Conservation (phyloP, 2,888 invertebrate species). For the Trachelus troglodyta region DNA sequence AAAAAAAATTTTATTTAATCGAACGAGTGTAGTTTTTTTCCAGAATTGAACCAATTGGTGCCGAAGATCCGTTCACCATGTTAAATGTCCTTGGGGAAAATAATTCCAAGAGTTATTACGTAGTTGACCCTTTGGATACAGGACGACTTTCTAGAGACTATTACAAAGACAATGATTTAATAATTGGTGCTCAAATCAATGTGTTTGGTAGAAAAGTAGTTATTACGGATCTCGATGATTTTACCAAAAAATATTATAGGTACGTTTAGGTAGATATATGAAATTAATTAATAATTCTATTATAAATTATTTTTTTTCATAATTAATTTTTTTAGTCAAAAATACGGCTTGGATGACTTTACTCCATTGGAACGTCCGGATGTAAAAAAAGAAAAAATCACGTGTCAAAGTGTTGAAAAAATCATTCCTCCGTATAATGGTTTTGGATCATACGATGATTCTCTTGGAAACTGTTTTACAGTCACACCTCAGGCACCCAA, state of each 20-base stretch:
- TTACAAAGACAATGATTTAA: slow-evolving; percentile 80
- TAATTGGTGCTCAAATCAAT: slow-evolving; percentile 84
- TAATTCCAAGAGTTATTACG: slow-evolving; percentile 68
- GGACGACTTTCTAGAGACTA: slow-evolving; percentile 68
- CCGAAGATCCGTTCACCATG: slow-evolving; percentile 68
- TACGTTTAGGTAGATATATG: slow-evolving; percentile 18
- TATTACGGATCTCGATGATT: slow-evolving; percentile 85
- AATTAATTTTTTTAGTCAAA: slow-evolving; percentile 38
- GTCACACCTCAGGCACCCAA: slow-evolving; percentile 83
- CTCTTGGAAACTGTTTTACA: slow-evolving; percentile 85
- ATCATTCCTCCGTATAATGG: slow-evolving; percentile 88
- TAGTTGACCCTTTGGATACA: slow-evolving; percentile 71
- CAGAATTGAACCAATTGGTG: slow-evolving; percentile 63
- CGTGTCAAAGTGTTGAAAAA: slow-evolving; percentile 35
- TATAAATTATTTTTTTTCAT: neutral
- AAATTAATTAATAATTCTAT: neutral
- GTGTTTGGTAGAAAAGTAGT: slow-evolving; percentile 85
- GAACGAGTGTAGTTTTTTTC: slow-evolving; percentile 37
- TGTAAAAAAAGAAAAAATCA: slow-evolving; percentile 63
- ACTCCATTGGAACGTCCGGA: slow-evolving; percentile 66
- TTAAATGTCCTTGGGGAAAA: slow-evolving; percentile 74
- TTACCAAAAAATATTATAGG: slow-evolving; percentile 85
- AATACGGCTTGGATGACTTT: slow-evolving; percentile 72
- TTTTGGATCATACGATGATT: slow-evolving; percentile 90
- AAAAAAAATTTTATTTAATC: neutral